Evolutionary conservation across 2,797 vertebrate genomes (phyloP).

Genomic region (Stomatorhinus walkeri): DNA sequence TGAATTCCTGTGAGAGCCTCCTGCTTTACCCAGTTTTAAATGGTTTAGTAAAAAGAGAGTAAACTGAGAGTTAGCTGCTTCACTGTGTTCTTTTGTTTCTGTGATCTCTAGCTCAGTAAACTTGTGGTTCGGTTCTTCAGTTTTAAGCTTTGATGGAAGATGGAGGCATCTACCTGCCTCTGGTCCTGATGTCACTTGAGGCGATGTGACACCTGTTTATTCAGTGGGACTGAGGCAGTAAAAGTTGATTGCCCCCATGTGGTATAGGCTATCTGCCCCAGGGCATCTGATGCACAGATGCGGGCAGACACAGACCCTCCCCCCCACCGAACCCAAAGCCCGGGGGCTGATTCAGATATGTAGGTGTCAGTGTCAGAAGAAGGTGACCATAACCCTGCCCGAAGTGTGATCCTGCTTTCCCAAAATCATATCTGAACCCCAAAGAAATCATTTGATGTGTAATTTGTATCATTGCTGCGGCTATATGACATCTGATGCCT

Average conservation of each 20-base stretch:
- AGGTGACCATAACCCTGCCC: constrained; percentile 21
- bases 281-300: not conserved
- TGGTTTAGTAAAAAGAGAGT: not conserved
- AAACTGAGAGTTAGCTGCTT: not conserved
- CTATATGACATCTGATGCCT: not conserved
- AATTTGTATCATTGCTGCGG: not conserved
- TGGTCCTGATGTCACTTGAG: not conserved
- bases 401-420: constrained; percentile 42
- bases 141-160: not conserved
- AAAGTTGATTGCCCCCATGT: not conserved
- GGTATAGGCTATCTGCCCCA: not conserved
- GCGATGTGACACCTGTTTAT: not conserved
- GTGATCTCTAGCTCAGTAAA: not conserved
- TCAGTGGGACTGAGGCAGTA: not conserved
- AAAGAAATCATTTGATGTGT: not conserved
- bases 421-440: not conserved
- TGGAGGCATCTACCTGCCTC: not conserved
- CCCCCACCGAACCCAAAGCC: constrained; percentile 33
- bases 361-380: constrained; percentile 31
- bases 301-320: constrained; percentile 13
- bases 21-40: not conserved
- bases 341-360: not conserved
- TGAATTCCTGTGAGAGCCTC: not conserved
- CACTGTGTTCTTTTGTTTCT: not conserved
- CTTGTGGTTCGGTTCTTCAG: not conserved